A percentile compares a stretch with the other conserved stretches of the same genome.
Conservation (phyloP, 2,113 vertebrate genomes). For the Hemiscyllium ocellatum region DNA sequence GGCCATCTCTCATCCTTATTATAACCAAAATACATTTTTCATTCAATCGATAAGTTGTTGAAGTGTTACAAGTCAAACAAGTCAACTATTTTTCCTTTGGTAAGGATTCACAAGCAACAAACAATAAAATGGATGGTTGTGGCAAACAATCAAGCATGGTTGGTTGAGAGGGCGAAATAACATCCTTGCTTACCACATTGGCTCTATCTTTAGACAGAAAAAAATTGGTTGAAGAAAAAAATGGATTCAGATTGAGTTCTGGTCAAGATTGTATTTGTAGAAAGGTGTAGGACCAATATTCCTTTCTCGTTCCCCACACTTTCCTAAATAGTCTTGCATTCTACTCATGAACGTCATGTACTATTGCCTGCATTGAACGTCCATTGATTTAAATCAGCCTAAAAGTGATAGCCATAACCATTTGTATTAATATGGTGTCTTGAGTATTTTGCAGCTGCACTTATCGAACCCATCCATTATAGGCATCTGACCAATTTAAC, state of each 20-base stretch:
- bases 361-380: neutral
- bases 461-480: neutral
- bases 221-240: neutral
- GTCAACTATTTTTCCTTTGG: no score
- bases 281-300: neutral
- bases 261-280: neutral
- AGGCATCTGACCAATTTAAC: neutral
- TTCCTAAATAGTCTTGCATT: neutral
- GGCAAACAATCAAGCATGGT: no score
- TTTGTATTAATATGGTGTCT: neutral
- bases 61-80: no score
- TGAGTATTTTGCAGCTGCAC: neutral
- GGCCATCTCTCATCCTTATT: no score
- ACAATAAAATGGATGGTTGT: no score
- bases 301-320: neutral
- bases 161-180: no score
- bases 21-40: no score
- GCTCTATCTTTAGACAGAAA: neutral
- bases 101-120: no score
- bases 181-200: neutral
- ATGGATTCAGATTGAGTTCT: neutral
- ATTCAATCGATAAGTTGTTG: no score
- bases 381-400: neutral
- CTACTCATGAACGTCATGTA: neutral
- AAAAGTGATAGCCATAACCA: neutral